Evolutionary conservation across 2,888 invertebrate genomes (phyloP), one percentile per base, ranked within the genome.

Genomic region (Halictus ligatus): DNA sequence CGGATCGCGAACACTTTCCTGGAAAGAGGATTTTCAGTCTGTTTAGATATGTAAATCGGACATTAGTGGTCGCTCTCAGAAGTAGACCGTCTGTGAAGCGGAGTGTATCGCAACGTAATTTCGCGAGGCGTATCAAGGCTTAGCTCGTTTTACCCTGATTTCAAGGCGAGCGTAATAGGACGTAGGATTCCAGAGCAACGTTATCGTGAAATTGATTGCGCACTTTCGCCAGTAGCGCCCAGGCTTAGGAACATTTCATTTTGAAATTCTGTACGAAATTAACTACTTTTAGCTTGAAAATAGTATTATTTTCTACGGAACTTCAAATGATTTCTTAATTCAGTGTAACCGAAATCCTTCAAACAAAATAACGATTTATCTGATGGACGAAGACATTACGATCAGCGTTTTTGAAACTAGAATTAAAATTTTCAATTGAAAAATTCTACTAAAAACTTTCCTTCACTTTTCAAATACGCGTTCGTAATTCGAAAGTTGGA

Each of bases 81-180:
- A 83, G 84, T 89, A 89, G 88, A 90, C 88, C 87, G 89, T 74
- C 89, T 89, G 88, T 79, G 88, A 91, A 92, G 78, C 92, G 83
- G 80, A 87, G 90, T 81, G 91, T 87, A 92, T 92, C 92, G 85
- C 88, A 92, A 81, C 89, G 88, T 92, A 89, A 87, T 87, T 80
- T 78, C 75, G 46, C 85, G 50, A 64, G 46, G 74, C 46, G 76
- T 50, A 77, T 69, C 82, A 76, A 74, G 73, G 64, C 77, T 77
- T 25, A 40, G n/a, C 40, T 60, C n/a, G 40, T 78, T 71, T 67
- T 69, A 77, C 54, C 21, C 78, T 46, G 50, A 60, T 75, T 64
- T 78, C 80, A 81, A 80, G 64, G 76, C 40, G 18, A 84, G 58
- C 67, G 35, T 85, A 74, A 76, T 75, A 75, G 15, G 43, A 58